Conservation (phyloP, 1,140 invertebrate species). For the Drosophila albomicans region DNA sequence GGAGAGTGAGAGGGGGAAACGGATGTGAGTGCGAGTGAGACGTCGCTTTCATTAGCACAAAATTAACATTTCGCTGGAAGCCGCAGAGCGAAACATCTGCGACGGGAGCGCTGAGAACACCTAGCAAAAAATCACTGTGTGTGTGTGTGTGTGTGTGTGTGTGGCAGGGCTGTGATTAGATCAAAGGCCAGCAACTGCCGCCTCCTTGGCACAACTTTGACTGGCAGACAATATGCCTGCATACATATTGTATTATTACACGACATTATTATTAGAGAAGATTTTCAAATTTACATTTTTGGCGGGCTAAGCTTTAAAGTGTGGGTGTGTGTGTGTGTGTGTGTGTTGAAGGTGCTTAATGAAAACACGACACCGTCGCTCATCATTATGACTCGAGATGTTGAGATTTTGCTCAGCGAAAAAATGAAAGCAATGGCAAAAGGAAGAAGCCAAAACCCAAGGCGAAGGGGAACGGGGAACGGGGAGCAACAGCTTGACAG, state of each 20-base stretch:
- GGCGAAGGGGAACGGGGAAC: not conserved
- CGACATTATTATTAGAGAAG: conserved; percentile 71
- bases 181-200: conserved; percentile 47
- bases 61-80: conserved; percentile 61
- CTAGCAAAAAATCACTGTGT: conserved; percentile 26
- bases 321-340: not conserved
- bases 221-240: conserved; percentile 40
- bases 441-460: not conserved
- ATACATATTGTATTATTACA: conserved; percentile 59
- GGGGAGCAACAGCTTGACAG: conserved; percentile 29
- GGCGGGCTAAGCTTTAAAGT: not conserved
- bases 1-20: not conserved
- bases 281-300: conserved; percentile 70
- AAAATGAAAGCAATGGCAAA: not conserved
- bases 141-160: conserved; percentile 27
- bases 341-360: conserved; percentile 60
- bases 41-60: conserved; percentile 58
- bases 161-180: conserved; percentile 49
- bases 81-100: conserved; percentile 48
- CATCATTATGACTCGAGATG: conserved; percentile 66
- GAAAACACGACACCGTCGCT: conserved; percentile 80
- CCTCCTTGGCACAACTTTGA: not conserved
- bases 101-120: not conserved
- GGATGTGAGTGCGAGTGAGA: conserved; percentile 1
- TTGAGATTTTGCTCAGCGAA: conserved; percentile 1